A percentile compares a stretch with the other conserved stretches of the same genome.
Evolutionary conservation across 2,113 vertebrate genomes (phyloP).

Genomic region (Malurus elegans): DNA sequence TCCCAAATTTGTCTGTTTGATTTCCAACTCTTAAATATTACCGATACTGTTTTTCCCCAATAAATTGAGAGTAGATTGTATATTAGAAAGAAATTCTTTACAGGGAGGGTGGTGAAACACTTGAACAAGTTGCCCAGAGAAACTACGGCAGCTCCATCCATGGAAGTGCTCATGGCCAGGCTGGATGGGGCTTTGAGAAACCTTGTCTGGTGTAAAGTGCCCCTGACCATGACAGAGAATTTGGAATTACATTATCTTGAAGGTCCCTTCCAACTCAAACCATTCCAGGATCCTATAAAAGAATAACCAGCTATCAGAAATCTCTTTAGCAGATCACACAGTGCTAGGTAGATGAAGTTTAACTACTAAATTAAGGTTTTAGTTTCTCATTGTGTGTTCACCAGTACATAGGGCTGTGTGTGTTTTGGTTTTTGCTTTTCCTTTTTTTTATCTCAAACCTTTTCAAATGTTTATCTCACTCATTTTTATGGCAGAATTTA

Average conservation of each 20-base stretch:
- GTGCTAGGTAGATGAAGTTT: not conserved
- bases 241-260: not conserved
- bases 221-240: not conserved
- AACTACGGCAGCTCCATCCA: not conserved
- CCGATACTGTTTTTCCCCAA: rapidly evolving
- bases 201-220: not conserved
- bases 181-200: not conserved
- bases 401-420: rapidly evolving
- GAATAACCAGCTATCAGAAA: not conserved
- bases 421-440: not conserved
- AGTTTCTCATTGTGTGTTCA: not conserved
- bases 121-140: not conserved
- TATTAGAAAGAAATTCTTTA: not conserved
- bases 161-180: not conserved
- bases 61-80: not conserved
- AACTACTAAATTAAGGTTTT: not conserved
- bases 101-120: not conserved
- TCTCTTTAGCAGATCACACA: not conserved
- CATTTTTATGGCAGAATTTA: not conserved
- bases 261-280: not conserved
- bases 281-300: not conserved
- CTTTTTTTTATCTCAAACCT: not conserved
- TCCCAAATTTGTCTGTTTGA: not conserved
- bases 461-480: not conserved
- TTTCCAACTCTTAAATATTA: not conserved